Evolutionary conservation across 2,888 invertebrate species (phyloP).

Genomic region (Danaus chrysippus): DNA sequence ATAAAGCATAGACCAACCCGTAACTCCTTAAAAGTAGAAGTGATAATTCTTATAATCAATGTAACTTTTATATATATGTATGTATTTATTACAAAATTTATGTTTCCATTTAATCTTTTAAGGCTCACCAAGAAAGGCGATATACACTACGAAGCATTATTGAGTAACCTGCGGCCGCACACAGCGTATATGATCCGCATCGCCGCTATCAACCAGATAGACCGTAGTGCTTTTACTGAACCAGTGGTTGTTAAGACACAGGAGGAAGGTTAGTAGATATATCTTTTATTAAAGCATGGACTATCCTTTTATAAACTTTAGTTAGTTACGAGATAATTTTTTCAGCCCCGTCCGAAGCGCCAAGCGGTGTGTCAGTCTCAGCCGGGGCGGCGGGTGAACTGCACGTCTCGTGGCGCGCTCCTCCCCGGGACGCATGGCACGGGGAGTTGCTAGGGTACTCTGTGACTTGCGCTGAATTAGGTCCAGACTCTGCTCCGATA

Average conservation of each 20-base stretch:
- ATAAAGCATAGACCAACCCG: too few species aligned
- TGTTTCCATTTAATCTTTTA: slow-evolving; percentile 21
- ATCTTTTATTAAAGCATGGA: neutral
- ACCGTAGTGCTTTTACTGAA: slow-evolving; percentile 87
- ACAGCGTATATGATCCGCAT: slow-evolving; percentile 90
- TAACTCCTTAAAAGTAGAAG: too few species aligned
- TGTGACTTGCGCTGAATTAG: slow-evolving; percentile 83
- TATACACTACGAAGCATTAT: slow-evolving; percentile 68
- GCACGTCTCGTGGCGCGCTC: slow-evolving; percentile 87
- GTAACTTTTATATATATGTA: neutral
- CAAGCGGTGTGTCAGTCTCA: slow-evolving; percentile 82
- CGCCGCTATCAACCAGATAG: slow-evolving; percentile 91
- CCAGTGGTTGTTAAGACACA: slow-evolving; percentile 88
- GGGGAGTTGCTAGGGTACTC: slow-evolving; percentile 87
- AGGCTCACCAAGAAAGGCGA: slow-evolving; percentile 69
- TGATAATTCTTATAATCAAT: too few species aligned
- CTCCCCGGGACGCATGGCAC: slow-evolving; percentile 85
- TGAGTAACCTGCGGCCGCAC: slow-evolving; percentile 83
- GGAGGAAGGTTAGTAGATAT: slow-evolving; percentile 83
- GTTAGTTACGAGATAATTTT: neutral
- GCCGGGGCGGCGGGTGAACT: slow-evolving; percentile 85
- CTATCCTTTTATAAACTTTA: too few species aligned
- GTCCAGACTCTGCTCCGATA: slow-evolving; percentile 56
- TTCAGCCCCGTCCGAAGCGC: slow-evolving; percentile 84
- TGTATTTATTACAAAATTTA: neutral